These are phyloP conservation scores for Cinclus cinclus DNA, from an alignment of 2,113 vertebrate species.

Conservation along the genomic window DNA sequence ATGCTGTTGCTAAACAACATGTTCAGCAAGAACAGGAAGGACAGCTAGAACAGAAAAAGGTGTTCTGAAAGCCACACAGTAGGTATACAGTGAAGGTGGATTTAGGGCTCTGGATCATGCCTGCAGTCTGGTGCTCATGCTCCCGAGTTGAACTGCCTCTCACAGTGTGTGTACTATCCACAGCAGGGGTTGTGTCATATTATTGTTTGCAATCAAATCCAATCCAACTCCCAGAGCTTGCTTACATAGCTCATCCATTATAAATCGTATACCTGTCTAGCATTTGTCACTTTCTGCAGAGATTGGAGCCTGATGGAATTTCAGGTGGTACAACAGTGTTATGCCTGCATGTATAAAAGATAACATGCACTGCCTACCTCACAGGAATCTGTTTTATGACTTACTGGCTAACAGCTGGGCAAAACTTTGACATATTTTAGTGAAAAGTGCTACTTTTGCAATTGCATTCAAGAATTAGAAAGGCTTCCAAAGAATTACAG, in stretches of 20 bases:
- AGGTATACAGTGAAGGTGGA: background rate
- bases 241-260: constrained; percentile 62
- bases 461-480: background rate
- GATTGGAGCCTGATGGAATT: constrained; percentile 53
- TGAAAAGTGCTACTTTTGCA: background rate
- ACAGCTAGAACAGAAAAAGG: background rate
- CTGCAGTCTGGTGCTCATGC: background rate
- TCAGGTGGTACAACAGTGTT: constrained; percentile 42
- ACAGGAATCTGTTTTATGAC: constrained; percentile 11
- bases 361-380: constrained; percentile 16
- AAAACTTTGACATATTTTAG: constrained; percentile 14
- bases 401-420: background rate
- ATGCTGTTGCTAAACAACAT: background rate
- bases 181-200: constrained; percentile 31
- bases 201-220: constrained; percentile 56
- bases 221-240: constrained; percentile 10
- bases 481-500: background rate
- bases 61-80: background rate
- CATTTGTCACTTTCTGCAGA: constrained; percentile 56
- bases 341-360: constrained; percentile 55
- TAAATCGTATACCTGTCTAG: constrained; percentile 43
- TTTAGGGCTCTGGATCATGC: background rate
- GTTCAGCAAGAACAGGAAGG: background rate
- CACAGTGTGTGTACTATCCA: background rate
- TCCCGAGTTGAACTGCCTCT: background rate